Conservation (phyloP, 35 echinoderm and acorn worm genomes). For the Diadema setosum region DNA sequence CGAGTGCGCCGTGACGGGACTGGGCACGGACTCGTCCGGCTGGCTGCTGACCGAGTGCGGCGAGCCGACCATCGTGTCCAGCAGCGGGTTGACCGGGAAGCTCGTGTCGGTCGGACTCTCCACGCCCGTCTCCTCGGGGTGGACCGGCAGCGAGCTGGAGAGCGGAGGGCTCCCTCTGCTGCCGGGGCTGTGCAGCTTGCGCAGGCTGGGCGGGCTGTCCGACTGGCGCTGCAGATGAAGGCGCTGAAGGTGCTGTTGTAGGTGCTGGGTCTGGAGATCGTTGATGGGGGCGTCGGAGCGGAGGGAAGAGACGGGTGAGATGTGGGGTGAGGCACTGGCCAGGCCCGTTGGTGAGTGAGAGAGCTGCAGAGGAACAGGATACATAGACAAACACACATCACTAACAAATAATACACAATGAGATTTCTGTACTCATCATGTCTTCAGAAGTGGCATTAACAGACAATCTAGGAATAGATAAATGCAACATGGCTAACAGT, state of each 20-base stretch:
- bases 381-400: too few species aligned
- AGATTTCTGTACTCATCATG: too few species aligned
- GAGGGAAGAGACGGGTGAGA: constrained; percentile 47
- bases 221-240: constrained; percentile 68
- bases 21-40: constrained; percentile 4
- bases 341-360: background rate
- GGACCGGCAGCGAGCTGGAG: constrained; percentile 72
- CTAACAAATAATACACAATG: too few species aligned
- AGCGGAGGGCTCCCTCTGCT: constrained; percentile 68
- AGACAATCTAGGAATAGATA: too few species aligned
- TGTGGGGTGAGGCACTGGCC: constrained; percentile 8
- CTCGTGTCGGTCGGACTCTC: constrained; percentile 30
- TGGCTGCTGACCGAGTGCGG: constrained; percentile 41
- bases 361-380: background rate
- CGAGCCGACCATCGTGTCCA: constrained; percentile 26
- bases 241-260: constrained; percentile 79
- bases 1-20: background rate
- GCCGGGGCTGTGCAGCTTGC: constrained; percentile 69
- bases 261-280: constrained; percentile 60
- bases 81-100: background rate
- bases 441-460: too few species aligned
- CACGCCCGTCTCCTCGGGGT: constrained; percentile 61
- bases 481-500: too few species aligned
- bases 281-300: constrained; percentile 20
- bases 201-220: constrained; percentile 81